Conservation (phyloP, 2,888 invertebrate genomes). For the Tupiocoris notatus region DNA sequence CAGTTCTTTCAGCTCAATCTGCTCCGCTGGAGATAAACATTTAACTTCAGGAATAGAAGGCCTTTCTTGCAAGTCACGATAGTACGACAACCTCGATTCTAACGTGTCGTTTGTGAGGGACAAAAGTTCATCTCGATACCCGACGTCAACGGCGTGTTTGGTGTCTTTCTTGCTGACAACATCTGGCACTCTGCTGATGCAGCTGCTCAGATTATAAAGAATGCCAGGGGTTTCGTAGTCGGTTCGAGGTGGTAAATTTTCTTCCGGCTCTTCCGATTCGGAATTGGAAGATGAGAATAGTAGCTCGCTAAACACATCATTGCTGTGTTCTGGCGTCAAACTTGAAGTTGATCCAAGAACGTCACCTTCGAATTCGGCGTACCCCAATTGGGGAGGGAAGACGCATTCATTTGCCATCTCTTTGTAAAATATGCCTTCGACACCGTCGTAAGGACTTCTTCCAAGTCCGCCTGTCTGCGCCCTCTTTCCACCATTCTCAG, state of each 20-base stretch:
- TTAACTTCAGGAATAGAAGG: conserved; percentile 8
- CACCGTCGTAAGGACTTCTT: conserved; percentile 43
- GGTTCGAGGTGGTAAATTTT: conserved; percentile 6
- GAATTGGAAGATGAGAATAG: conserved; percentile 45
- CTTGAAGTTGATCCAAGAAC: conserved; percentile 39
- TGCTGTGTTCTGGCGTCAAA: conserved; percentile 39
- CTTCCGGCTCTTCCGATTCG: conserved; percentile 41
- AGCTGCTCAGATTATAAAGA: conserved; percentile 48
- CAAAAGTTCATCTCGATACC: conserved; percentile 4
- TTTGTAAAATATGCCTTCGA: conserved; percentile 36
- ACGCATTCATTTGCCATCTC: conserved; percentile 42
- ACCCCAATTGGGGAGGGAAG: conserved; percentile 45
- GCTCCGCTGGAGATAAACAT: conserved; percentile 2
- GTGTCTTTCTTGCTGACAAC: conserved; percentile 9
- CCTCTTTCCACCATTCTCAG: conserved; percentile 1
- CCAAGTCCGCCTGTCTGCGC: background rate
- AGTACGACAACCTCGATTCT: conserved; percentile 35
- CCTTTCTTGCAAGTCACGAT: conserved; percentile 8
- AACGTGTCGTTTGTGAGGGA: background rate
- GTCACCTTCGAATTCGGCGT: conserved; percentile 35
- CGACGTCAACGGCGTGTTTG: background rate
- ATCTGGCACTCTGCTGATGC: conserved; percentile 48
- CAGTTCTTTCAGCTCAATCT: conserved; percentile 39
- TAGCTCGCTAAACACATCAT: conserved; percentile 44
- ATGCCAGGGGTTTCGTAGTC: conserved; percentile 46